Evolutionary conservation across 2,888 invertebrate species (phyloP).

Genomic region (Dendrolimus houi): DNA sequence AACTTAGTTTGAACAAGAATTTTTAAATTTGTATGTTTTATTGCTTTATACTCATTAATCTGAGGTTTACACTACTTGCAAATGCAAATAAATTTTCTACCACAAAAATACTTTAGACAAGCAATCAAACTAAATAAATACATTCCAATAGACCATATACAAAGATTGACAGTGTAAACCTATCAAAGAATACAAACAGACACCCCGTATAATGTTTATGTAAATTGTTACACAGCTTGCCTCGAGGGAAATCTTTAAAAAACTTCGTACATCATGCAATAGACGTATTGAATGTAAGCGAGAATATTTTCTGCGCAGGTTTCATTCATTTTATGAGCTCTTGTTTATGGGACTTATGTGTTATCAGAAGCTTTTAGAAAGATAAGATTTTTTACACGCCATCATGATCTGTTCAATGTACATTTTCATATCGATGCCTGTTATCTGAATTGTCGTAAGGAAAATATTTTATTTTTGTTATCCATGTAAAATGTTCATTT

Average conservation of each 20-base stretch:
- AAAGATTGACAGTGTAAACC: background rate
- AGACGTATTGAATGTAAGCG: background rate
- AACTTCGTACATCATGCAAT: constrained; percentile 7
- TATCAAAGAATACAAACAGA: background rate
- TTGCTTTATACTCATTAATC: too few species aligned
- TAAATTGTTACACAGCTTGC: constrained; percentile 13
- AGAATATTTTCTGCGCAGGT: background rate
- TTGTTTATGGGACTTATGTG: background rate
- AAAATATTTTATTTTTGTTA: too few species aligned
- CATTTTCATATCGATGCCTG: too few species aligned
- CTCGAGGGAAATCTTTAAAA: constrained; percentile 26
- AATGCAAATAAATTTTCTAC: background rate
- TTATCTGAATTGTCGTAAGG: too few species aligned
- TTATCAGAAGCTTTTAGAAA: background rate
- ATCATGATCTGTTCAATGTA: too few species aligned
- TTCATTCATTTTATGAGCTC: background rate
- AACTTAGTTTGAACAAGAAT: too few species aligned
- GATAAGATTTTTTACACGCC: too few species aligned
- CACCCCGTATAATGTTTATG: constrained; percentile 9
- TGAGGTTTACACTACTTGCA: too few species aligned
- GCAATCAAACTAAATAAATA: background rate
- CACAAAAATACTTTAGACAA: background rate
- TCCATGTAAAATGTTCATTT: too few species aligned
- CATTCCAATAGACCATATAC: background rate
- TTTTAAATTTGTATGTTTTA: too few species aligned